Evolutionary conservation across 2,797 vertebrate genomes (phyloP).

Genomic region (Gallirallus australis): DNA sequence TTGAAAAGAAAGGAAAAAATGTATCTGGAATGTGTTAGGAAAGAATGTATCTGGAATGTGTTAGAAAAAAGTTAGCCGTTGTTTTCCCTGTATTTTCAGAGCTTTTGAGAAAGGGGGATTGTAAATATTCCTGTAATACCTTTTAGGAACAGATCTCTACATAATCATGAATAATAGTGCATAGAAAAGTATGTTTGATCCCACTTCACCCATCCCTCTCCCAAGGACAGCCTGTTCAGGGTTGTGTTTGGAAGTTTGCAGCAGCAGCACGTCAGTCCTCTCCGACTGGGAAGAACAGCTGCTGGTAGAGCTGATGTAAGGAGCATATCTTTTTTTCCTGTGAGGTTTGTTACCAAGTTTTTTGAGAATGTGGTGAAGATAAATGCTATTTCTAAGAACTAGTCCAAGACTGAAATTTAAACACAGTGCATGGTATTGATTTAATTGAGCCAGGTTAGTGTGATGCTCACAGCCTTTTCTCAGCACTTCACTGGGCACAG

Average conservation of each 20-base stretch:
- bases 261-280: not conserved
- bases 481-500: not conserved
- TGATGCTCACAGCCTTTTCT: not conserved
- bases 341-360: not conserved
- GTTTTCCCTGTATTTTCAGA: not conserved
- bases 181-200: not conserved
- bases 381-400: not conserved
- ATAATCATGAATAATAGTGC: not conserved
- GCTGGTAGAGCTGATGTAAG: not conserved
- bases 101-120: not conserved
- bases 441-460: not conserved
- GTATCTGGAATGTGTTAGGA: no score
- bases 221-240: accelerated
- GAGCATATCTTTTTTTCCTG: not conserved
- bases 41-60: no score
- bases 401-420: not conserved
- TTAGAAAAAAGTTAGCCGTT: not conserved
- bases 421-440: not conserved
- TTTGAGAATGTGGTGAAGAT: not conserved
- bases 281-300: not conserved
- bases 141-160: not conserved
- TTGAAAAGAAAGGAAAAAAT: not conserved
- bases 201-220: not conserved
- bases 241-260: not conserved
- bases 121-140: not conserved